These are phyloP conservation scores for Pharmacophagus antenor DNA, from an alignment of 2,888 invertebrate genomes.

Conservation along the genomic window DNA sequence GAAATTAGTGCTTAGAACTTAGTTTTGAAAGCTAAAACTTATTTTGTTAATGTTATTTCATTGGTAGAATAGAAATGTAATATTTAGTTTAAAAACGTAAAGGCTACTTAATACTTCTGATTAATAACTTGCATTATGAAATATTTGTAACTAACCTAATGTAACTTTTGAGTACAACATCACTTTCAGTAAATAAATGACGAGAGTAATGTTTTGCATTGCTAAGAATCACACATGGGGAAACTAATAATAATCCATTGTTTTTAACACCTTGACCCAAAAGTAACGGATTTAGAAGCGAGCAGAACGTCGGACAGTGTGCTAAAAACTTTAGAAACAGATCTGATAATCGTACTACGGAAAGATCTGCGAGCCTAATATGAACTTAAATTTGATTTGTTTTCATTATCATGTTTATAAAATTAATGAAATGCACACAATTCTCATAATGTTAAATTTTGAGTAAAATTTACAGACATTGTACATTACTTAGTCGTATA, in stretches of 20 bases:
- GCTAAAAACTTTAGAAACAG: background rate
- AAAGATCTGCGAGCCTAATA: background rate
- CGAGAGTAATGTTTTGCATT: background rate
- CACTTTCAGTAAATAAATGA: background rate
- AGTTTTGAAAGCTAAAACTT: no score
- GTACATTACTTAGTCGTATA: no score
- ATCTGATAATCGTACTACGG: background rate
- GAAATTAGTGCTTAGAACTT: background rate
- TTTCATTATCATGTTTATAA: background rate
- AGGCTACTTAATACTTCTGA: no score
- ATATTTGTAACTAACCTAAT: background rate
- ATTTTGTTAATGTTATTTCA: no score
- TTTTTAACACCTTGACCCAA: constrained; percentile 14
- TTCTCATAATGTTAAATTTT: no score
- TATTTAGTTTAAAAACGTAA: no score
- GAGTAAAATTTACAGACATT: background rate
- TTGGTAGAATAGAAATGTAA: no score
- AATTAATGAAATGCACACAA: background rate
- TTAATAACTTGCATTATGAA: no score
- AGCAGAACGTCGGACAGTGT: background rate
- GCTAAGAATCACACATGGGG: background rate
- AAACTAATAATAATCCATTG: constrained; percentile 9
- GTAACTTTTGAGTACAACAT: no score
- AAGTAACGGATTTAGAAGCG: constrained; percentile 9
- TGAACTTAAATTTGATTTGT: background rate